Conservation (phyloP, 1,140 invertebrate species). For the Holcopasites calliopsidis region DNA sequence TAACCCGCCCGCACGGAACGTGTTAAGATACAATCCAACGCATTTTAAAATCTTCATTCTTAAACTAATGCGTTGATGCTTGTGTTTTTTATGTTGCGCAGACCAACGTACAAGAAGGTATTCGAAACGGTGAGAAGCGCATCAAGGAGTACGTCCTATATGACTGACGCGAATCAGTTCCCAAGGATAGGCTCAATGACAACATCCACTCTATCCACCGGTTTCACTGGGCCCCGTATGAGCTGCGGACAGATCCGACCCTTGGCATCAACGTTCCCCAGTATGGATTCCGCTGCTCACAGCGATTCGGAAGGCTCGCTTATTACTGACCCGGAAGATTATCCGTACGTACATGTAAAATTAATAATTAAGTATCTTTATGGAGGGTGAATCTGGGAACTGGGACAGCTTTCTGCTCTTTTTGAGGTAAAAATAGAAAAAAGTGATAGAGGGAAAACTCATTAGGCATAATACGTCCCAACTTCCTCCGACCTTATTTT, state of each 20-base stretch:
- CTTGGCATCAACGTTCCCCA: constrained; percentile 78
- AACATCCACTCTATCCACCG: constrained; percentile 75
- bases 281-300: constrained; percentile 80
- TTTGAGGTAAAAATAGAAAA: too few species aligned
- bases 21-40: too few species aligned
- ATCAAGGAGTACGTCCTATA: constrained; percentile 82
- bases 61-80: not conserved
- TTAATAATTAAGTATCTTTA: too few species aligned
- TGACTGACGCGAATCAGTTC: constrained; percentile 71
- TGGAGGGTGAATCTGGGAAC: too few species aligned
- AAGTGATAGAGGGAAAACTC: too few species aligned
- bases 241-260: constrained; percentile 70
- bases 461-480: too few species aligned
- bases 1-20: too few species aligned
- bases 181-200: constrained; percentile 76
- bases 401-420: too few species aligned
- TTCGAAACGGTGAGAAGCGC: constrained; percentile 92
- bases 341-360: constrained; percentile 83
- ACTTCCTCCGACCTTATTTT: too few species aligned
- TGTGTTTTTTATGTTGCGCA: constrained; percentile 62
- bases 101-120: constrained; percentile 88
- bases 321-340: constrained; percentile 84
- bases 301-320: constrained; percentile 80
- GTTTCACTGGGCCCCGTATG: constrained; percentile 73
- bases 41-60: too few species aligned